Evolutionary conservation across 2,113 vertebrate genomes (phyloP).

Genomic region (Oncorhynchus kisutch): DNA sequence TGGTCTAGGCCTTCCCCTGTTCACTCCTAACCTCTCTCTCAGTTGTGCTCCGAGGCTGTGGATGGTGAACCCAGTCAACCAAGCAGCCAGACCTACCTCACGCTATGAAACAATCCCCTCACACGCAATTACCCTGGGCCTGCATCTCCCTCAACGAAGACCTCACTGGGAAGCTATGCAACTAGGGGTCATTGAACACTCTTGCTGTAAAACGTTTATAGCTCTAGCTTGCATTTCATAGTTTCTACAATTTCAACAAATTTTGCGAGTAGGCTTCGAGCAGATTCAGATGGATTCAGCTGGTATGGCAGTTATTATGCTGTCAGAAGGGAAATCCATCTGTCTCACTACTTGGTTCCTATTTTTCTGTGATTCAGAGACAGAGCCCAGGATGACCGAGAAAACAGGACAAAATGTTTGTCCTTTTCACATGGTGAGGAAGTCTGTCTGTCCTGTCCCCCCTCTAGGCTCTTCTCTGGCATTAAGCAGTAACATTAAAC

Average conservation of each 20-base stretch:
- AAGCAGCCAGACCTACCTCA: background rate
- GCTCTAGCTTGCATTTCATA: background rate
- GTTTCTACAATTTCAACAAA: background rate
- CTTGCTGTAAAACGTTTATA: background rate
- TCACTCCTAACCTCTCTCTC: background rate
- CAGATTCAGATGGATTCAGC: background rate
- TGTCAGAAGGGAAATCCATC: background rate
- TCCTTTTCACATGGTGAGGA: background rate
- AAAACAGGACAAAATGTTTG: background rate
- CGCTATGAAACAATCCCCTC: background rate
- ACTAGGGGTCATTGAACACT: background rate
- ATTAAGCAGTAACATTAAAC: background rate
- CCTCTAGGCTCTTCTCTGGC: background rate
- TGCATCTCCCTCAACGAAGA: background rate
- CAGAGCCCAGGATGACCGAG: slow-evolving; percentile 2
- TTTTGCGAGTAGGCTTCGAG: background rate
- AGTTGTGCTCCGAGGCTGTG: background rate
- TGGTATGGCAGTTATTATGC: background rate
- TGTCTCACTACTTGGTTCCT: background rate
- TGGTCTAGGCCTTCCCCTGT: slow-evolving; percentile 39
- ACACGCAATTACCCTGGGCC: background rate
- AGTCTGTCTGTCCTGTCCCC: background rate
- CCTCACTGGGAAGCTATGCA: background rate
- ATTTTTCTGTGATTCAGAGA: background rate
- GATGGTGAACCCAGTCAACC: slow-evolving; percentile 55